These are phyloP conservation scores for Synanthedon andrenaeformis DNA, from an alignment of 2,888 invertebrate species.

Conservation along the genomic window DNA sequence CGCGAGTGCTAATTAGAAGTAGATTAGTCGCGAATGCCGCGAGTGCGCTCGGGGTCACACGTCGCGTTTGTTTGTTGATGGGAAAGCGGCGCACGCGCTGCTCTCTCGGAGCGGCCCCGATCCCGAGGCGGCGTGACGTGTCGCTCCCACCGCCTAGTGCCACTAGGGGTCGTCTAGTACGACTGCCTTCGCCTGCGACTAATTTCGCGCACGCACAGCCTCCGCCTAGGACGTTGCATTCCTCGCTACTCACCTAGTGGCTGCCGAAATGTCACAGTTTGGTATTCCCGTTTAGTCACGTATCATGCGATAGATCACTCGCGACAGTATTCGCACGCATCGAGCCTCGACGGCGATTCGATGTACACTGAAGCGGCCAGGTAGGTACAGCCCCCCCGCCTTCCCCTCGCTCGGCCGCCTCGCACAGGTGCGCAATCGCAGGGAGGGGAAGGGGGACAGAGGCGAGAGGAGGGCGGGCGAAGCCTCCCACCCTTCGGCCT, in stretches of 20 bases:
- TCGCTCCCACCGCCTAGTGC: slow-evolving; percentile 7
- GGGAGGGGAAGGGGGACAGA: slow-evolving; percentile 9
- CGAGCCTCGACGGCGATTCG: slow-evolving; percentile 47
- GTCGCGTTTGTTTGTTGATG: slow-evolving; percentile 6
- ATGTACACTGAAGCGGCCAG: slow-evolving; percentile 32
- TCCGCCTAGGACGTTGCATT: slow-evolving; percentile 4
- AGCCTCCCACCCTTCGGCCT: slow-evolving; percentile 13
- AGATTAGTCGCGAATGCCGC: not conserved
- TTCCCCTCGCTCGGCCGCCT: slow-evolving; percentile 10
- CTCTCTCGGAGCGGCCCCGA: slow-evolving; percentile 14
- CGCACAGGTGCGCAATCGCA: slow-evolving; percentile 3
- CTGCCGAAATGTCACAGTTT: too few relatives aligned
- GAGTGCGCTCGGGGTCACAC: not conserved
- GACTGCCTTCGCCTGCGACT: too few relatives aligned
- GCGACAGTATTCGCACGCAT: slow-evolving; percentile 10
- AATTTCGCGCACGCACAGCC: not conserved
- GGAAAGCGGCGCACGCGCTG: slow-evolving; percentile 30
- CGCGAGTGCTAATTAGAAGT: too few relatives aligned
- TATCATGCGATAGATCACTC: slow-evolving; percentile 13
- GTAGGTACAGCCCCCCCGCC: slow-evolving; percentile 14
- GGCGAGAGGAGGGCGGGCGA: slow-evolving; percentile 15
- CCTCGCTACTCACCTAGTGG: not conserved
- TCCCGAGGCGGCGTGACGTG: slow-evolving; percentile 24
- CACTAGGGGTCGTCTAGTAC: not conserved
- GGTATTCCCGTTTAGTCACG: not conserved